Percentiles rank a stretch among this genome's conserved stretches.
Conservation (phyloP, 2,113 vertebrate species). For the Marcusenius ussheri region DNA sequence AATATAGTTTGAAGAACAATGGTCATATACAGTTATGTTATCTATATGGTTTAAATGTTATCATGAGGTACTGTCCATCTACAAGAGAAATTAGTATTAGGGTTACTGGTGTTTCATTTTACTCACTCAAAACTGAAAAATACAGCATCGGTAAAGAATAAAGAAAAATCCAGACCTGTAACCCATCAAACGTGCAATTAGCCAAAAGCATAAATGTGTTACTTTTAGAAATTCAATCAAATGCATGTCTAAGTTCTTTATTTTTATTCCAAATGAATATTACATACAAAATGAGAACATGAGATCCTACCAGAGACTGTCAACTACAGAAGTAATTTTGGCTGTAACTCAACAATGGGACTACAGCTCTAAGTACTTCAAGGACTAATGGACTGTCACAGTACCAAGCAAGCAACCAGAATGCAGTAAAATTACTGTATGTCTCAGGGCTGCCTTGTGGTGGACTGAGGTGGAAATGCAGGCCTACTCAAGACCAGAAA, state of each 20-base stretch:
- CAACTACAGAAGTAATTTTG: not conserved
- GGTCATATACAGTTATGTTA: not conserved
- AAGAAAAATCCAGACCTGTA: not conserved
- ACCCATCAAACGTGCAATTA: not conserved
- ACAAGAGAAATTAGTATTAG: not conserved
- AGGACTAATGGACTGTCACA: not conserved
- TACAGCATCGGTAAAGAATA: not conserved
- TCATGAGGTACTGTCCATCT: not conserved
- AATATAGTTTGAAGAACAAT: not conserved
- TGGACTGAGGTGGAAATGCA: not conserved
- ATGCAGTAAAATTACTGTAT: not conserved
- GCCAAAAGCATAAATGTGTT: not conserved
- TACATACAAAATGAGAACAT: slow-evolving; percentile 2
- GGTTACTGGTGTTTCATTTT: not conserved
- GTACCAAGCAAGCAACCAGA: not conserved
- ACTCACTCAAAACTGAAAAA: not conserved
- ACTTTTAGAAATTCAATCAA: not conserved
- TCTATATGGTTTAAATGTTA: not conserved
- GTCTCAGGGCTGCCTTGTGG: not conserved
- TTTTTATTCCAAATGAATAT: slow-evolving; percentile 4
- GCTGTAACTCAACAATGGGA: not conserved
- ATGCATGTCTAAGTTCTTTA: not conserved
- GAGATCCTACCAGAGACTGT: not conserved
- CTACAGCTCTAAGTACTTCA: not conserved
- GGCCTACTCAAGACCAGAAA: not conserved